Base-by-base conservation (phyloP, 2,888 invertebrate species). In the Apoderus coryli region DNA sequence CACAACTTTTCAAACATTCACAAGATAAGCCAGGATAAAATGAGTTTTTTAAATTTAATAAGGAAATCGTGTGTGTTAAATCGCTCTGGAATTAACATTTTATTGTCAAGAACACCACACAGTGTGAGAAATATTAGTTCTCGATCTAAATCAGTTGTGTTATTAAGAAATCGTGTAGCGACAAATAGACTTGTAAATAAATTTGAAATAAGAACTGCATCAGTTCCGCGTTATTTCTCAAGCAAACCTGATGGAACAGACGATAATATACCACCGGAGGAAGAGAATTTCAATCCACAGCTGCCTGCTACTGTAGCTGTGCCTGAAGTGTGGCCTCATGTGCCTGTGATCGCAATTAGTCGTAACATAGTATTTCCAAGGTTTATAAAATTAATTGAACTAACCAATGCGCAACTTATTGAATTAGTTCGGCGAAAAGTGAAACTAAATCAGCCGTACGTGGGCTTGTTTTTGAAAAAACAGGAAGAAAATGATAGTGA, bases 321-420 rank as follows among this genome's bases (percentile, higher is more conserved):
- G 14, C 96, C 96, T 1, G 95, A 95, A 56, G 78, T 85, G 6
- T 95, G 92, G 82, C 96, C 98, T 1, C 80, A 85, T 54, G 77
- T 98, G 11, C 98, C 98, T 3, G 76, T 96, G 5, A 79, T 99
- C 43, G 90, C 95, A 1, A 84, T 96, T 40, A 79, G 70, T 48
- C 72, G 92, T 44, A 89, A 93, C 63, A 95, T 96, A 3, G 84
- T 98, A 2, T 98, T 98, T 63, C 98, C 98, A 11, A 74, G 89
- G 44, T 98, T 98, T 58, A 92, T 96, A 44, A 98, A 98, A 63
- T 72, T 98, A 43, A 76, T 99, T 39, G 96, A 96, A 69, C 65
- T 95, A 23, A 73, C 79, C 16, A 82, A 95, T 60, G 82, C 86
- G 24, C 66, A 72, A 31, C 63, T 98, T 32, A 86, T 92, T 51